Evolutionary conservation across 2,888 invertebrate genomes (phyloP).

Genomic region (Trichopoda pennipes): DNA sequence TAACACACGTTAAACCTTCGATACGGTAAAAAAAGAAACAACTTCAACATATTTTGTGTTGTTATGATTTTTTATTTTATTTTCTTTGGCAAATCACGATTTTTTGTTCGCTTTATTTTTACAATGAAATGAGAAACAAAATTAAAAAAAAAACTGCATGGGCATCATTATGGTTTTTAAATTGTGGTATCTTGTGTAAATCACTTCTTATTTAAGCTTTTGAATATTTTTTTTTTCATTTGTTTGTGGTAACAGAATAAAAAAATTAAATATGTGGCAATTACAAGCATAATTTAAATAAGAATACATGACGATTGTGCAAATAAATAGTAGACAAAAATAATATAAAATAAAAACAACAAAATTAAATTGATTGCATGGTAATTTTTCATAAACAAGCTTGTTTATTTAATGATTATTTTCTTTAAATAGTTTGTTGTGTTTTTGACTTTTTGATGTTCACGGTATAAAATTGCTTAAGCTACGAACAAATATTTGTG

Average conservation of each 20-base stretch:
- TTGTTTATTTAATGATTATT: slow-evolving; percentile 54
- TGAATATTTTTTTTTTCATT: neutral
- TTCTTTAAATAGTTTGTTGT: slow-evolving; percentile 23
- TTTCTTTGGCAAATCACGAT: slow-evolving; percentile 57
- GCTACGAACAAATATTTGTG: neutral
- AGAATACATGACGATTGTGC: slow-evolving; percentile 54
- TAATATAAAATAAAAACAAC: slow-evolving; percentile 4
- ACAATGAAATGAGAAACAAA: slow-evolving; percentile 13
- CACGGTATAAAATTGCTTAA: slow-evolving; percentile 2
- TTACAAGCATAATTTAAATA: slow-evolving; percentile 57
- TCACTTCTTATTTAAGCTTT: slow-evolving; percentile 52
- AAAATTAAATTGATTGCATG: slow-evolving; percentile 48
- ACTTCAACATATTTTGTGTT: slow-evolving; percentile 46
- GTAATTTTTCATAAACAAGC: slow-evolving; percentile 21
- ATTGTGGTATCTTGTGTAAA: slow-evolving; percentile 52
- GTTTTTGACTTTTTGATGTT: slow-evolving; percentile 3
- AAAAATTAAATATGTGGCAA: slow-evolving; percentile 51
- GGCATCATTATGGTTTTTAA: slow-evolving; percentile 61
- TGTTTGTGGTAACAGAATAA: neutral
- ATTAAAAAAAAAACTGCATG: slow-evolving; percentile 25
- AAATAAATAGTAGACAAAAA: slow-evolving; percentile 33
- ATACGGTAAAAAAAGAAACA: slow-evolving; percentile 37
- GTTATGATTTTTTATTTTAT: slow-evolving; percentile 39
- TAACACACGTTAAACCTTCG: slow-evolving; percentile 61
- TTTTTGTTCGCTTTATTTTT: slow-evolving; percentile 49